Percentiles rank a stretch among this genome's conserved stretches.
phyloP scores from a whole-genome alignment of 2,888 invertebrate species.

The Eurois occulta region DNA sequence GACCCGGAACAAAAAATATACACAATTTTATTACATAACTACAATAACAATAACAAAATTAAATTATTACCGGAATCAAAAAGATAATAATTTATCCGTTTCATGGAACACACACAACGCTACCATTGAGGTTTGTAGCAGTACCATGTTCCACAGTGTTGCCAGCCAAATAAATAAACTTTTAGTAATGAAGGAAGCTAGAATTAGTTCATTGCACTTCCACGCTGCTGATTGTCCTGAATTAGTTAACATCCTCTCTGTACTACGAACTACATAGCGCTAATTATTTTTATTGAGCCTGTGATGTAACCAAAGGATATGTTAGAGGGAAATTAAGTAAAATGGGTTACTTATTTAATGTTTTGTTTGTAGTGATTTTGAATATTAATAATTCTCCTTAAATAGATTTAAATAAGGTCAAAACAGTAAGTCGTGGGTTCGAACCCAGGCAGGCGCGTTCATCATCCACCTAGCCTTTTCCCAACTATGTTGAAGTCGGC shows the following conservation, averaged over 20 bases:
- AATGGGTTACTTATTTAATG: not conserved
- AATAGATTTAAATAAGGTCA: not conserved
- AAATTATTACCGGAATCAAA: constrained; percentile 59
- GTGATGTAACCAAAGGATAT: constrained; percentile 30
- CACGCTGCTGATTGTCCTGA: constrained; percentile 85
- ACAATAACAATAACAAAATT: constrained; percentile 55
- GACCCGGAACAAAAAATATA: constrained; percentile 41
- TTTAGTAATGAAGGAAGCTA: constrained; percentile 71
- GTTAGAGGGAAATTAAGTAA: not conserved
- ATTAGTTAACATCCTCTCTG: constrained; percentile 81
- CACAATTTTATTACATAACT: constrained; percentile 54
- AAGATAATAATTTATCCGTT: constrained; percentile 60
- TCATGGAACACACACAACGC: constrained; percentile 62
- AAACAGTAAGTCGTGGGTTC: too few species aligned
- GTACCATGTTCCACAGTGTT: constrained; percentile 15
- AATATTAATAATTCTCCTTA: not conserved
- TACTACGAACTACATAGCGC: constrained; percentile 12
- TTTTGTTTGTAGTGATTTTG: not conserved
- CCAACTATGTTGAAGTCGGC: too few species aligned
- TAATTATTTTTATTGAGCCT: constrained; percentile 39
- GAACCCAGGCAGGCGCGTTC: too few species aligned
- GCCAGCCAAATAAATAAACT: constrained; percentile 59
- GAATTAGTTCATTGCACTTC: constrained; percentile 87
- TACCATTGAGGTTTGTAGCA: constrained; percentile 30
- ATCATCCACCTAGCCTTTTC: too few species aligned